These are phyloP conservation scores for Hylomyscus alleni DNA, from an alignment of 2,797 vertebrate species.

Conservation along the genomic window DNA sequence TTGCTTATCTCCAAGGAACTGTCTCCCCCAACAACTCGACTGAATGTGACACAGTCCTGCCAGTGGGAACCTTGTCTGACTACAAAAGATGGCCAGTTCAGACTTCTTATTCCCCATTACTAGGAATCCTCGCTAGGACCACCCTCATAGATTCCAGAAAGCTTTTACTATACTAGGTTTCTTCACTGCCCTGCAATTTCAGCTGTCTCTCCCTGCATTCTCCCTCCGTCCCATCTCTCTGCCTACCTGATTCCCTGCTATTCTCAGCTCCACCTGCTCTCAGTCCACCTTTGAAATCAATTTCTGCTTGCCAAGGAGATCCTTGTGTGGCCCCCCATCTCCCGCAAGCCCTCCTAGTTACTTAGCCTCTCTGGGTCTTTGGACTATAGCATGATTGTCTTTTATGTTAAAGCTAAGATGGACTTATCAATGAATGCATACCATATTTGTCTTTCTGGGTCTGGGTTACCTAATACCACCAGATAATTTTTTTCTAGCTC, in stretches of 20 bases:
- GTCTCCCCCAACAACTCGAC: background rate
- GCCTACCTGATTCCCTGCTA: background rate
- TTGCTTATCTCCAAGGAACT: background rate
- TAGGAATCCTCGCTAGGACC: no score
- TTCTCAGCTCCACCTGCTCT: background rate
- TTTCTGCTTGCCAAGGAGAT: background rate
- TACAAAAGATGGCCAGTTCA: background rate
- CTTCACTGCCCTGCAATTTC: background rate
- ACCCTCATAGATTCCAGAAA: background rate
- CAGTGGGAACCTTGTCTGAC: background rate
- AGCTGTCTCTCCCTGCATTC: background rate
- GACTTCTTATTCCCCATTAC: no score
- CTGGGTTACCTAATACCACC: background rate
- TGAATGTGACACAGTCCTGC: background rate
- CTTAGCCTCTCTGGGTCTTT: background rate
- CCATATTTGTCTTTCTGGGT: background rate
- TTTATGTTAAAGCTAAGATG: background rate
- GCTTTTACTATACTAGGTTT: background rate
- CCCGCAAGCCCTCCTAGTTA: background rate
- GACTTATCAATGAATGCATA: background rate
- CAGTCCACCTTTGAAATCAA: background rate
- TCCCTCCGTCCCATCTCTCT: background rate
- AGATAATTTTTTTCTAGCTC: background rate
- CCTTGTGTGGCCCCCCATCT: no score
- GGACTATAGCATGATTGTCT: background rate